These are phyloP conservation scores for Neelides sp. DNA, from an alignment of 1,140 invertebrate species.

Conservation along the genomic window DNA sequence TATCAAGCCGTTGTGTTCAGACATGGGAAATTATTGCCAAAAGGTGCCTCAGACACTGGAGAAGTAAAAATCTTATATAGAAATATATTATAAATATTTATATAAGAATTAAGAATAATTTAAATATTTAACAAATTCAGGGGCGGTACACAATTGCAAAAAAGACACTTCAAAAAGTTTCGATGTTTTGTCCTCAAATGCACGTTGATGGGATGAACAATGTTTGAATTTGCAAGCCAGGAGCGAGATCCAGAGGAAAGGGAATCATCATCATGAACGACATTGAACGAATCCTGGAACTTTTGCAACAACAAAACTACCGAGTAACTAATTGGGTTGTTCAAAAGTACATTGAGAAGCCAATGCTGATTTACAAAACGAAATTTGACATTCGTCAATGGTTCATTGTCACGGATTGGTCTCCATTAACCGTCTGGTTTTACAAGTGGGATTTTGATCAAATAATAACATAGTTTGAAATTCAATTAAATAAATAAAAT, in stretches of 20 bases:
- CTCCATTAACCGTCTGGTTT: constrained; percentile 84
- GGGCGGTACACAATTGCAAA: constrained; percentile 39
- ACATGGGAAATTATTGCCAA: no score
- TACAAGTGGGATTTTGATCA: constrained; percentile 52
- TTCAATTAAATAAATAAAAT: constrained; percentile 7
- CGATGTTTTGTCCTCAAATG: constrained; percentile 62
- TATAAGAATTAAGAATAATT: constrained; percentile 42
- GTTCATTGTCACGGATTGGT: constrained; percentile 80
- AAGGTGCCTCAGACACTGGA: constrained; percentile 5
- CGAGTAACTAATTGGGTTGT: constrained; percentile 31
- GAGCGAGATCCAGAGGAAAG: constrained; percentile 78
- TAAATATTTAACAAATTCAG: constrained; percentile 39
- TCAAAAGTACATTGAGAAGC: constrained; percentile 47
- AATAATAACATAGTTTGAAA: constrained; percentile 4
- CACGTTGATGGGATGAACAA: constrained; percentile 59
- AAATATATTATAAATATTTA: not conserved
- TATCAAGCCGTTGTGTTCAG: constrained; percentile 29
- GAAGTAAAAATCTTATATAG: constrained; percentile 3
- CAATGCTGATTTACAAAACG: constrained; percentile 71
- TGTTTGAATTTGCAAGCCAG: constrained; percentile 92
- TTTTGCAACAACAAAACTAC: constrained; percentile 46
- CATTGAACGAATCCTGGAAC: constrained; percentile 66
- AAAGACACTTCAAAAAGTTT: constrained; percentile 45
- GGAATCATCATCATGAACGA: constrained; percentile 78
- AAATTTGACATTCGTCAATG: constrained; percentile 90